These are phyloP conservation scores for Sinodicranocentrus sp. DNA, from an alignment of 2,888 invertebrate genomes.

Conservation along the genomic window DNA sequence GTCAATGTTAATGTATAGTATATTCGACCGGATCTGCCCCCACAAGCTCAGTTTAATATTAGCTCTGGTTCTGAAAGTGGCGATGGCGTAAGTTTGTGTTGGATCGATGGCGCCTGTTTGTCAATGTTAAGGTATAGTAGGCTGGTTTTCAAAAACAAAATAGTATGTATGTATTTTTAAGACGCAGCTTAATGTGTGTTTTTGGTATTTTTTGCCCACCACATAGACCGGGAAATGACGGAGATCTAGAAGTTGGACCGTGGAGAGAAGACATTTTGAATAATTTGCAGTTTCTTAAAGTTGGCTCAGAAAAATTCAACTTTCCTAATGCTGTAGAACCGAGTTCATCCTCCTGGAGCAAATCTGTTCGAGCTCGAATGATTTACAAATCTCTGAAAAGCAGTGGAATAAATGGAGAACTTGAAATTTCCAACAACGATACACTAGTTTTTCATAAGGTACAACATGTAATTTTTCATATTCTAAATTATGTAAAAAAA, in stretches of 20 bases:
- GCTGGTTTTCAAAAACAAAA: too few relatives aligned
- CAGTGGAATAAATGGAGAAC: constrained; percentile 66
- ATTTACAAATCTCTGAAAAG: constrained; percentile 61
- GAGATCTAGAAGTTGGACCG: constrained; percentile 74
- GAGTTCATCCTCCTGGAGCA: constrained; percentile 68
- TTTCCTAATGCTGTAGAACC: constrained; percentile 74
- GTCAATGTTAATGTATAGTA: constrained; percentile 20
- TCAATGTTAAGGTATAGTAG: constrained; percentile 25
- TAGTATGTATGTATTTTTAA: too few relatives aligned
- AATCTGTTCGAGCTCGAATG: constrained; percentile 68
- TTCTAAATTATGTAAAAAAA: neutral
- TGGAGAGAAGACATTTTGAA: constrained; percentile 75
- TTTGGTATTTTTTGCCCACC: too few relatives aligned
- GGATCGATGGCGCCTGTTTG: constrained; percentile 74
- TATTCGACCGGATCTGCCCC: constrained; percentile 42
- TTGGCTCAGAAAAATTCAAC: constrained; percentile 63
- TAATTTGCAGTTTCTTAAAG: constrained; percentile 69
- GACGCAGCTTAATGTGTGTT: neutral
- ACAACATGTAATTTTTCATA: neutral
- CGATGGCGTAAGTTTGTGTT: constrained; percentile 66
- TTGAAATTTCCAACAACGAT: constrained; percentile 75
- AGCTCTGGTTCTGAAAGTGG: constrained; percentile 40
- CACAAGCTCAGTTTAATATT: constrained; percentile 37
- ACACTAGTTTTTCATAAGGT: constrained; percentile 75
- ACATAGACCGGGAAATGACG: constrained; percentile 51